These are phyloP conservation scores for Gallinago paraguaiae DNA, from an alignment of 2,113 vertebrate genomes.

Conservation along the genomic window DNA sequence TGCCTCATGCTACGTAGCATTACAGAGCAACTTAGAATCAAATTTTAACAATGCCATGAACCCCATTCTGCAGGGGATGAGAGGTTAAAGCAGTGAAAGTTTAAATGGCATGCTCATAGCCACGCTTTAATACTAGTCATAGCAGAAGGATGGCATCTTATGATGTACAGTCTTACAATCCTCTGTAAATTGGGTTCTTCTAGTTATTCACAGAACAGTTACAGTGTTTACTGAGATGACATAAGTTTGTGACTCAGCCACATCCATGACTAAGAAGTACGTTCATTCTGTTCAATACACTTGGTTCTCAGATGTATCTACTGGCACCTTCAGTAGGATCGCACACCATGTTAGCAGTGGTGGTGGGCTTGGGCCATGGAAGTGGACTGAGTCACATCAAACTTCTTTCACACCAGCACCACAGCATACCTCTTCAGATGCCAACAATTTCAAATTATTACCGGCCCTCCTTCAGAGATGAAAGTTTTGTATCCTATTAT, in stretches of 20 bases:
- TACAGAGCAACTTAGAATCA: conserved; percentile 4
- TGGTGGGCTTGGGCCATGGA: neutral
- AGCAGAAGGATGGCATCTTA: neutral
- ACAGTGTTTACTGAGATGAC: conserved; percentile 18
- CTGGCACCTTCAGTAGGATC: neutral
- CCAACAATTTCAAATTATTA: neutral
- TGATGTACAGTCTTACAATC: neutral
- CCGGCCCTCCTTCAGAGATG: neutral
- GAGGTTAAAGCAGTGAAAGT: conserved; percentile 5
- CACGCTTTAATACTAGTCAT: neutral
- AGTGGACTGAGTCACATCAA: neutral
- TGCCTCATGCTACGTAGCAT: neutral
- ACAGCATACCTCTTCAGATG: neutral
- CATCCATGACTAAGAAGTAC: conserved; percentile 32
- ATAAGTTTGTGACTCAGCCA: conserved; percentile 43
- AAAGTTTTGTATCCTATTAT: neutral
- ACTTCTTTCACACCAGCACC: neutral
- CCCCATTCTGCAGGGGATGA: neutral
- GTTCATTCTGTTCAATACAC: neutral
- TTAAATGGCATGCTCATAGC: neutral
- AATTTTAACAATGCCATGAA: neutral
- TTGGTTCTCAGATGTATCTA: neutral
- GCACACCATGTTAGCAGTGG: neutral
- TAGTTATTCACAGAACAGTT: conserved; percentile 22
- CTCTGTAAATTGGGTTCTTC: neutral